Conservation (phyloP, 2,113 vertebrate species). For the Eonycteris spelaea region DNA sequence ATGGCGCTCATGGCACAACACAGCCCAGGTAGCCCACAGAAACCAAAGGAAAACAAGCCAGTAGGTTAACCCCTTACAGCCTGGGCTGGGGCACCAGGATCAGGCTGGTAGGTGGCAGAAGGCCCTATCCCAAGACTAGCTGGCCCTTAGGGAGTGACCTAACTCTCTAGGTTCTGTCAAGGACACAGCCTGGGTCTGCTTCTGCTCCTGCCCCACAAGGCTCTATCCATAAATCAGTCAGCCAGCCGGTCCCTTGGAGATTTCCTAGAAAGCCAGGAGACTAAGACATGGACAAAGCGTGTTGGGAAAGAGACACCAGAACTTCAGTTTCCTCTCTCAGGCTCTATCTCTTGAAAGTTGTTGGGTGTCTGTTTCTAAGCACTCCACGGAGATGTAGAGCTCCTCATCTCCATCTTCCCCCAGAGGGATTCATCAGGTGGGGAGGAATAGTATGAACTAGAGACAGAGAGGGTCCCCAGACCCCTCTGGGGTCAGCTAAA, state of each 20-base stretch:
- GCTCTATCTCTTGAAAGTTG: background rate
- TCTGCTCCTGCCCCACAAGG: background rate
- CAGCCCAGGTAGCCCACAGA: background rate
- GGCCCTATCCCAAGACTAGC: background rate
- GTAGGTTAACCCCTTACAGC: constrained; percentile 62
- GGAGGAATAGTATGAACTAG: background rate
- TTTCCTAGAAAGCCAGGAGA: background rate
- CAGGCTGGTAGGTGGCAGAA: background rate
- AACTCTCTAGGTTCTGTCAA: background rate
- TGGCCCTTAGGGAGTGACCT: background rate
- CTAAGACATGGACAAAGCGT: background rate
- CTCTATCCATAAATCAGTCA: background rate
- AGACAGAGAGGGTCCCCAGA: background rate
- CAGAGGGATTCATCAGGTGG: background rate
- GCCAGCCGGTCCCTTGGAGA: background rate
- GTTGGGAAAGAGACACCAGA: background rate
- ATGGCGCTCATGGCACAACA: constrained; percentile 75
- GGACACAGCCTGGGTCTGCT: background rate
- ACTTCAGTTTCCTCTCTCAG: background rate
- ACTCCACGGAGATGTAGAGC: background rate
- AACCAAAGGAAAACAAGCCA: constrained; percentile 8
- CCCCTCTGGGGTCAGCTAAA: background rate
- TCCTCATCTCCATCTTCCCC: background rate
- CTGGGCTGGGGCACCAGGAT: background rate
- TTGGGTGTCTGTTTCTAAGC: background rate